Evolutionary conservation across 2,113 vertebrate species (phyloP).

Genomic region (Prolemur simus): DNA sequence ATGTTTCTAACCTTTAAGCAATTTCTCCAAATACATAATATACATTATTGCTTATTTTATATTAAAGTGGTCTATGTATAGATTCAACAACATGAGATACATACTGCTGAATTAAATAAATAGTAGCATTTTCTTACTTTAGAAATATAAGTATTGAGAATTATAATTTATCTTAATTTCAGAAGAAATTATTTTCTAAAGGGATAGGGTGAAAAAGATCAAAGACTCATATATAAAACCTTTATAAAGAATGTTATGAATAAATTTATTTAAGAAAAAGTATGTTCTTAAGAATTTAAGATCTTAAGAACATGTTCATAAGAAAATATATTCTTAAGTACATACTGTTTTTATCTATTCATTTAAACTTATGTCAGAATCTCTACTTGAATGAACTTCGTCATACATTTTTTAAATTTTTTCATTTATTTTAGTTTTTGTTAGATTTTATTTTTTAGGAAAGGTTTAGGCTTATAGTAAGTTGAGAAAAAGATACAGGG

Average conservation of each 20-base stretch:
- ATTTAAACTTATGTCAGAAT: neutral
- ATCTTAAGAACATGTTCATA: neutral
- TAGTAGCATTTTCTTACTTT: neutral
- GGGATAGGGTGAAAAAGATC: neutral
- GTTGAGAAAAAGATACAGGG: neutral
- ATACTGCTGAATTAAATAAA: neutral
- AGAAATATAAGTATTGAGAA: neutral
- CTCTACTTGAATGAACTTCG: neutral
- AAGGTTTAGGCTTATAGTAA: neutral
- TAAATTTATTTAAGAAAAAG: neutral
- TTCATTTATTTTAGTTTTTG: neutral
- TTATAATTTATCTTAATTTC: neutral
- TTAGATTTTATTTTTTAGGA: neutral
- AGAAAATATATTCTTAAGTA: neutral
- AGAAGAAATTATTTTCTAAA: neutral
- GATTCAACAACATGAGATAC: neutral
- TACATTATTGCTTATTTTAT: neutral
- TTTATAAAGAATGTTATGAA: neutral
- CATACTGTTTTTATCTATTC: neutral
- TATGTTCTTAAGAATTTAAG: neutral
- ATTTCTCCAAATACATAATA: neutral
- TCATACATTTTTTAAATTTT: neutral
- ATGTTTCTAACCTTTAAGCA: neutral
- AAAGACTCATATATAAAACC: neutral
- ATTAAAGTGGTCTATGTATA: neutral